Evolutionary conservation across 2,888 invertebrate species (phyloP), one percentile per base, ranked within the genome.

Genomic region (Ganaspis brasiliensis): DNA sequence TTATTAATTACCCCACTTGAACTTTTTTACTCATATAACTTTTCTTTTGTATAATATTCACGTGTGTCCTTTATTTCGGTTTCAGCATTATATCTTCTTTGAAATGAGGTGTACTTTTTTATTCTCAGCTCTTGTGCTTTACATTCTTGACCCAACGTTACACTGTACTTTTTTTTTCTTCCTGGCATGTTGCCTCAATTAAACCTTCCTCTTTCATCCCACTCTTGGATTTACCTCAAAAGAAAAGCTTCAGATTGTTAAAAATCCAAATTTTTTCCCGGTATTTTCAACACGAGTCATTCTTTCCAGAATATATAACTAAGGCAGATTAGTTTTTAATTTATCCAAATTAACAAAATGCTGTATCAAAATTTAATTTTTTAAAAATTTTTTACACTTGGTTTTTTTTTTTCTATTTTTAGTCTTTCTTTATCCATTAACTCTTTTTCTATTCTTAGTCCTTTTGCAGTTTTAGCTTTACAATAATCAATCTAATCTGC

Each of bases 71-170:
- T 61, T 24, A 5, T 1, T 21, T 4, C 2, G 8, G n/a, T 19
- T 40, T 63, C 5, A 6, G 12, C 37, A 63, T 21, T 40, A 19
- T 63, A 19, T 63, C 9, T 61, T 37, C 37, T 21, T 8, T 12
- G 14, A 40, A 63, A 63, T 14, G 8, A 21, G 37, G 6, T 37
- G 40, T 14, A 19, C 63, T 21, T 63, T 63, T 63, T 40, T 40
- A 37, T 63, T 63, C 21, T 63, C 24, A 21, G 21, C 40, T 63
- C 37, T 63, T 63, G 40, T 40, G 14, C 12, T 21, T 63, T 40
- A 63, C 61, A 63, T 63, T 63, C 37, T 63, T 40, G 61, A 63
- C 61, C 61, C 14, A 4, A 37, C 16, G 21, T 63, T 63, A 19
- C 14, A 37, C 31, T 63, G 61, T 63, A 19, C 19, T 40, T 61